A percentile compares a stretch with the other conserved stretches of the same genome.
Evolutionary conservation across 2,797 vertebrate species (phyloP).

Genomic region (Momotus momota): DNA sequence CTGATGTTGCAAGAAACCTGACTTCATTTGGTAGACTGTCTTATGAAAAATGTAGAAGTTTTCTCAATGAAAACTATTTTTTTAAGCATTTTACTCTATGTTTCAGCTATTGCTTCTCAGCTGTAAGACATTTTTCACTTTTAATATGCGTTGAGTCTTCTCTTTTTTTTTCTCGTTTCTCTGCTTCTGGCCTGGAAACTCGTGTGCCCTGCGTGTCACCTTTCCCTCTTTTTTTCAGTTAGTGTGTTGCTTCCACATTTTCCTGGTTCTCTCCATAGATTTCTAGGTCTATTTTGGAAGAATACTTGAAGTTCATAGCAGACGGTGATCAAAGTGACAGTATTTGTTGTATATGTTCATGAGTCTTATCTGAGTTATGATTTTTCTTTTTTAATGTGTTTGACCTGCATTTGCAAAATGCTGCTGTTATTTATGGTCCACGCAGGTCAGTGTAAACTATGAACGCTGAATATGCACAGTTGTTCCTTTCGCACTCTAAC

Average conservation of each 20-base stretch:
- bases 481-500: background rate
- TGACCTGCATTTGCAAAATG: background rate
- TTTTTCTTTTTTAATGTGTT: background rate
- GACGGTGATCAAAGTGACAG: background rate
- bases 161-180: background rate
- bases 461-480: background rate
- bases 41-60: background rate
- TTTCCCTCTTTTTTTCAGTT: background rate
- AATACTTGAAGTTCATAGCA: background rate
- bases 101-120: background rate
- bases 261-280: background rate
- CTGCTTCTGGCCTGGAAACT: background rate
- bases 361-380: background rate
- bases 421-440: background rate
- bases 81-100: background rate
- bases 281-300: background rate
- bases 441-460: background rate
- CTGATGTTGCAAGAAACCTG: background rate
- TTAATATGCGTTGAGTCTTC: background rate
- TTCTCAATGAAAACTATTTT: background rate
- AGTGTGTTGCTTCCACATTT: background rate
- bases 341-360: background rate
- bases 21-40: background rate
- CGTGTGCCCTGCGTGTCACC: fast-evolving
- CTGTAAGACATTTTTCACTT: background rate